These are phyloP conservation scores for Corythornis cristatus DNA, from an alignment of 2,113 vertebrate species.

Conservation along the genomic window DNA sequence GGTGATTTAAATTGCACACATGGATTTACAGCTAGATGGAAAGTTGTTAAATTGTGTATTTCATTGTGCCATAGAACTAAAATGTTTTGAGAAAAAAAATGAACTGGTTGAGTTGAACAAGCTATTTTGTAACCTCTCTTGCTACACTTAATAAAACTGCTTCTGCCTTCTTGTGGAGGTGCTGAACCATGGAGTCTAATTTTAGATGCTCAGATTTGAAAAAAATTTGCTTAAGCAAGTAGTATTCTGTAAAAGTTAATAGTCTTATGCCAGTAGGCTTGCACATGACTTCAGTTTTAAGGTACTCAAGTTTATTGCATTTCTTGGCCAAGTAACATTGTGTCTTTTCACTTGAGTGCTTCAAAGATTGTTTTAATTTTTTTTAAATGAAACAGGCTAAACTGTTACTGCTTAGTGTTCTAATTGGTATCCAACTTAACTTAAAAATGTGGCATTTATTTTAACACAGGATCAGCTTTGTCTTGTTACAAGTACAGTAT, in stretches of 20 bases:
- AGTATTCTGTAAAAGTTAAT: not conserved
- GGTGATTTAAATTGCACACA: not conserved
- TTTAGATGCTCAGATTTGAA: not conserved
- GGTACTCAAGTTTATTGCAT: not conserved
- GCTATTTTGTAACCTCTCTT: not conserved
- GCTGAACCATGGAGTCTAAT: not conserved
- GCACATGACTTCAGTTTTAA: not conserved
- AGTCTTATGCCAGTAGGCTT: not conserved
- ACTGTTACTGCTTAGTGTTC: not conserved
- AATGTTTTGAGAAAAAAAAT: not conserved
- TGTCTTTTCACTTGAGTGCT: not conserved
- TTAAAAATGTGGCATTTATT: not conserved
- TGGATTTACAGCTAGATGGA: not conserved
- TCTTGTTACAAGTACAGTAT: not conserved
- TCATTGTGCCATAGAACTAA: not conserved
- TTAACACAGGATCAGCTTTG: not conserved
- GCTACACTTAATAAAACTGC: not conserved
- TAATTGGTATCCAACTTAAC: not conserved
- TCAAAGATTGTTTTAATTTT: not conserved
- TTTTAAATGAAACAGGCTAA: not conserved
- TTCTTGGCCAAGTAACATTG: not conserved
- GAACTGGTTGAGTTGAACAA: not conserved
- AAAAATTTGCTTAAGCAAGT: not conserved
- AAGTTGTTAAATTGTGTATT: not conserved
- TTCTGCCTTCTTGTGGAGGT: not conserved